phyloP scores from a whole-genome alignment of 1,140 invertebrate genomes.

The Tyrophagus putrescentiae region DNA sequence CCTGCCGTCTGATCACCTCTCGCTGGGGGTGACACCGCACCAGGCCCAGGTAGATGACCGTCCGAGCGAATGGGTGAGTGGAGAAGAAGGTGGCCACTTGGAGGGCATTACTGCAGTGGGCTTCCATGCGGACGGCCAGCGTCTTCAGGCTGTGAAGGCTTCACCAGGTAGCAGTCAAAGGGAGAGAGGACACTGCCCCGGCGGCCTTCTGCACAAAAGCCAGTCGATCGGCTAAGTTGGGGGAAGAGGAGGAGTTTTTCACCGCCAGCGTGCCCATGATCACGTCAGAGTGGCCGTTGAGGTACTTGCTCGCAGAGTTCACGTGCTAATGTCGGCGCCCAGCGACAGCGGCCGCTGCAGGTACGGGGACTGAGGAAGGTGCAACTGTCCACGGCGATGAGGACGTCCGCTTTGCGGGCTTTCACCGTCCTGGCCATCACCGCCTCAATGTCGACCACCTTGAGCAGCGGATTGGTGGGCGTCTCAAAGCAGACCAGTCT shows the following conservation, averaged over 20 bases:
- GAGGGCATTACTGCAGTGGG: conserved; percentile 62
- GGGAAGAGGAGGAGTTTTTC: conserved; percentile 56
- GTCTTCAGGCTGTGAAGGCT: conserved; percentile 91
- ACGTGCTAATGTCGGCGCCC: conserved; percentile 79
- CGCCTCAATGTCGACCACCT: conserved; percentile 71
- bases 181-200: conserved; percentile 83
- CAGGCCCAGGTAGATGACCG: conserved; percentile 73
- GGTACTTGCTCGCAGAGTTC: conserved; percentile 93
- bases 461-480: conserved; percentile 91
- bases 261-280: conserved; percentile 81
- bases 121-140: conserved; percentile 59
- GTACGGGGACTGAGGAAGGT: conserved; percentile 87
- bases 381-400: conserved; percentile 90
- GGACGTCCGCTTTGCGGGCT: conserved; percentile 44
- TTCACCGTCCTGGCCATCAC: conserved; percentile 50
- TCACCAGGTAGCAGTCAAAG: conserved; percentile 87
- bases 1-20: conserved; percentile 62
- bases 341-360: conserved; percentile 75
- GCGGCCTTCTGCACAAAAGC: conserved; percentile 77
- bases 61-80: conserved; percentile 53
- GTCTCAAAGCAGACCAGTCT: conserved; percentile 94
- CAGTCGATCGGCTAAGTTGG: conserved; percentile 53
- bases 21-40: conserved; percentile 82
- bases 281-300: conserved; percentile 95
- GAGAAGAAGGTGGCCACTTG: conserved; percentile 64